phyloP scores from a whole-genome alignment of 2,888 invertebrate species.

The Augiades crinisus region DNA sequence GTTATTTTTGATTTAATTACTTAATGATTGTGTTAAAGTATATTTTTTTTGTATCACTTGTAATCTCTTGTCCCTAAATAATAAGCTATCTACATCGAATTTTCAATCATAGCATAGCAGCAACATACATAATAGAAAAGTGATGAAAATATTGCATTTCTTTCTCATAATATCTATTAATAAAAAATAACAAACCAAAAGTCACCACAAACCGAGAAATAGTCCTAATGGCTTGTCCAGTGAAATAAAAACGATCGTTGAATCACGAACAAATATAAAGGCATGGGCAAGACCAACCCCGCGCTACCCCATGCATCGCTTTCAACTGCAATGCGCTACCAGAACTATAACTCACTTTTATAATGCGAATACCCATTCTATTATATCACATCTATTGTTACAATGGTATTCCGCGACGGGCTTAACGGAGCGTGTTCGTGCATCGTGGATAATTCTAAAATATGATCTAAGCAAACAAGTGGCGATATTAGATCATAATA shows the following conservation, averaged over 20 bases:
- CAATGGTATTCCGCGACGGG: constrained; percentile 59
- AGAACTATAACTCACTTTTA: constrained; percentile 74
- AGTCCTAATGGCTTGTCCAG: neutral
- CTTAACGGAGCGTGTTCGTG: constrained; percentile 58
- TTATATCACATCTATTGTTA: constrained; percentile 63
- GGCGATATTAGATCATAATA: neutral
- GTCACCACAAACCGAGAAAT: no score
- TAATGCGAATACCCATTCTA: constrained; percentile 61
- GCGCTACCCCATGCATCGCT: constrained; percentile 61
- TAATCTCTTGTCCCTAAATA: no score
- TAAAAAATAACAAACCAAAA: no score
- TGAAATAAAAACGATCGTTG: constrained; percentile 1
- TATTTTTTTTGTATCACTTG: no score
- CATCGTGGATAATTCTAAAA: constrained; percentile 38
- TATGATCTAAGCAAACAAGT: constrained; percentile 8
- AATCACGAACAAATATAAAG: constrained; percentile 2
- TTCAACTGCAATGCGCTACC: constrained; percentile 73
- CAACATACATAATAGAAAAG: no score
- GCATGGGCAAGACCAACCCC: constrained; percentile 14
- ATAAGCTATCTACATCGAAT: no score
- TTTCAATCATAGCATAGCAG: no score
- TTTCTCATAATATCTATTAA: no score
- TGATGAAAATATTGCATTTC: no score
- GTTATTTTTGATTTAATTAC: no score
- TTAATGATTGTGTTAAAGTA: no score